Evolutionary conservation across 2,888 invertebrate species (phyloP), one percentile per base, ranked within the genome.

Genomic region (Gryllus longicercus): DNA sequence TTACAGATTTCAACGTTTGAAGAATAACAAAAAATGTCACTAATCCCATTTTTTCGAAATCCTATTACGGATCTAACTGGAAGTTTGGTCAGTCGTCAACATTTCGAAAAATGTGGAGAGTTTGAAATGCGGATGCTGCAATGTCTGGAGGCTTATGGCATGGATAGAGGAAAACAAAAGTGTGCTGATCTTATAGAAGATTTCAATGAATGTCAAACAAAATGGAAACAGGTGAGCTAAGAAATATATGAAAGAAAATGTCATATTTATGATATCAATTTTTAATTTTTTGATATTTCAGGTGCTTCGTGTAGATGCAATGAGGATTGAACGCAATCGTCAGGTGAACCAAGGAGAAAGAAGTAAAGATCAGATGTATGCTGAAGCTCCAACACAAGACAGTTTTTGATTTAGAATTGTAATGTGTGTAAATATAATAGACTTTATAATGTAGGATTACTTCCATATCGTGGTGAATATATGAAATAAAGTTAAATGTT

Each of bases 91-190:
- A 93, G 91, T 81, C 92, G 92, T 84, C 94, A 94, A 86, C 87
- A 90, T 84, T 91, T 91, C 38, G 91, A 91, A 38, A 85, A 87
- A 49, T 96, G 95, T 85, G 91, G 90, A 63, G 88, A 90, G 81
- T 87, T 93, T 83, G 95, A 95, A 87, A 88, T 92, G 85, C 89
- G 90, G 51, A 90, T 91, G 84, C 90, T 93, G 88, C 93, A 95
- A 83, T 96, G 95, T 84, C 85, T 95, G 78, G 95, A 95, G 85
- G 95, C 94, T 3, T 95, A 95, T 83, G 96, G 95, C 2, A 84
- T 91, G 14, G 90, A 91, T n/a, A 88, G 89, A 75, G 93, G 93
- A 0, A 84, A 87, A 63, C 85, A 84, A n/a, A 91, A 92, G 85
- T 96, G 96, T 85, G 85, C 86, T 8, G 86, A 88, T 79, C 86